Percentiles rank a stretch among this genome's conserved stretches.
Evolutionary conservation across 2,113 vertebrate species (phyloP).

Genomic region (Dicerorhinus sumatrensis): DNA sequence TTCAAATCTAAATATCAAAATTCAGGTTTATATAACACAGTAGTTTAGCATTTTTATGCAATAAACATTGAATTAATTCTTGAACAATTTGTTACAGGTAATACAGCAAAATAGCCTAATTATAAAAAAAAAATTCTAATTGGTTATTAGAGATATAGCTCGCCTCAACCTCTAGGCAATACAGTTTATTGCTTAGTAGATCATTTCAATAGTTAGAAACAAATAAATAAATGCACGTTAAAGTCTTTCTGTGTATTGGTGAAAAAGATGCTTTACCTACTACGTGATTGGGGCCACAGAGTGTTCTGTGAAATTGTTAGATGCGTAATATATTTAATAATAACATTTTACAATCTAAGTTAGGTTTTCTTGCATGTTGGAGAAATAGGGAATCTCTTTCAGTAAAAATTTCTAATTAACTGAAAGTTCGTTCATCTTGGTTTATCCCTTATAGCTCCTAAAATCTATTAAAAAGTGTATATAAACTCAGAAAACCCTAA

Average conservation of each 20-base stretch:
- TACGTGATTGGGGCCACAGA: not conserved
- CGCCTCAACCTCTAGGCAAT: not conserved
- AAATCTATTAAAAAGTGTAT: not conserved
- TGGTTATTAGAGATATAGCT: not conserved
- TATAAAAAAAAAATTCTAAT: not conserved
- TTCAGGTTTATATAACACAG: not conserved
- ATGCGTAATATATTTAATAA: not conserved
- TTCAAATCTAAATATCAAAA: not conserved
- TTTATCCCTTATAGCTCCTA: not conserved
- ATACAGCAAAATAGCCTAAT: conserved; percentile 8
- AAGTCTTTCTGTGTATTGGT: not conserved
- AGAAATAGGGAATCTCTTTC: not conserved
- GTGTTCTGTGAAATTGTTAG: not conserved
- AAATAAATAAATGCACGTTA: not conserved
- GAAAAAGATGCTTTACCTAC: not conserved
- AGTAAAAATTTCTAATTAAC: conserved; percentile 26
- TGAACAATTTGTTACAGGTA: not conserved
- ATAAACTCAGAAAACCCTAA: not conserved
- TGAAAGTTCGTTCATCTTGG: not conserved
- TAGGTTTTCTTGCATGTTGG: not conserved
- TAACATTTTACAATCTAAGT: not conserved
- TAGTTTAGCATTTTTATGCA: not conserved
- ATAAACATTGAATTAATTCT: not conserved
- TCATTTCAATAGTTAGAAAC: not conserved
- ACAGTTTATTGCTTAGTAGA: not conserved